Evolutionary conservation across 1,140 invertebrate genomes (phyloP).

Genomic region (Ladona fulva): DNA sequence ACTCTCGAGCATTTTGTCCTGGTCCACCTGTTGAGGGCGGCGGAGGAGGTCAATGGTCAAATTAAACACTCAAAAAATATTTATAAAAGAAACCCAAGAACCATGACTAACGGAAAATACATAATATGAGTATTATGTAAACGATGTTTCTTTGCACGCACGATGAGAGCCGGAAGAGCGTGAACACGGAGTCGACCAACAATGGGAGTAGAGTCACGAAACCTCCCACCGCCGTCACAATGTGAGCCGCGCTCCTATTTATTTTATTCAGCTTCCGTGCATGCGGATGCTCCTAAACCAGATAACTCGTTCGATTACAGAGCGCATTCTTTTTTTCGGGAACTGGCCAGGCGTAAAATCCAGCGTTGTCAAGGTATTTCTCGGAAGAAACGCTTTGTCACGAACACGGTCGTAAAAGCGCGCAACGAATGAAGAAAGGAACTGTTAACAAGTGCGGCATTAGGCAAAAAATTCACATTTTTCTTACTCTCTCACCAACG

Average conservation of each 20-base stretch:
- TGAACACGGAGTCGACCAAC: not conserved
- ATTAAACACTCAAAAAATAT: not conserved
- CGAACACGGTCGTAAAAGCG: too few relatives aligned
- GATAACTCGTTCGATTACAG: not conserved
- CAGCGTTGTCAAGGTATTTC: not conserved
- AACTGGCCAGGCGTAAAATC: not conserved
- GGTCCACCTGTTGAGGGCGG: not conserved
- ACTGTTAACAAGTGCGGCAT: too few relatives aligned
- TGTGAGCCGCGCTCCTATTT: not conserved
- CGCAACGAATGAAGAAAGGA: too few relatives aligned
- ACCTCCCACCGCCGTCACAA: constrained; percentile 1
- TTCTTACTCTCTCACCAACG: too few relatives aligned
- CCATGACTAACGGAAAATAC: constrained; percentile 5
- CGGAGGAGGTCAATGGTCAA: not conserved
- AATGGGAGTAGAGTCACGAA: not conserved
- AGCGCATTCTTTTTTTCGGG: not conserved
- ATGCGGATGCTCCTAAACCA: not conserved
- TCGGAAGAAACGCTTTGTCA: not conserved
- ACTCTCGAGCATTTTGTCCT: not conserved
- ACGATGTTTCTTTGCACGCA: not conserved
- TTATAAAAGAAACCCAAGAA: constrained; percentile 7
- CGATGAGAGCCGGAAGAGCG: not conserved
- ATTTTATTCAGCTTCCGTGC: not conserved
- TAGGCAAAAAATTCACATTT: too few relatives aligned
- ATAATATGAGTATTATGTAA: constrained; percentile 5